Conservation (phyloP, 2,888 invertebrate species). For the Phaonia tiefii region DNA sequence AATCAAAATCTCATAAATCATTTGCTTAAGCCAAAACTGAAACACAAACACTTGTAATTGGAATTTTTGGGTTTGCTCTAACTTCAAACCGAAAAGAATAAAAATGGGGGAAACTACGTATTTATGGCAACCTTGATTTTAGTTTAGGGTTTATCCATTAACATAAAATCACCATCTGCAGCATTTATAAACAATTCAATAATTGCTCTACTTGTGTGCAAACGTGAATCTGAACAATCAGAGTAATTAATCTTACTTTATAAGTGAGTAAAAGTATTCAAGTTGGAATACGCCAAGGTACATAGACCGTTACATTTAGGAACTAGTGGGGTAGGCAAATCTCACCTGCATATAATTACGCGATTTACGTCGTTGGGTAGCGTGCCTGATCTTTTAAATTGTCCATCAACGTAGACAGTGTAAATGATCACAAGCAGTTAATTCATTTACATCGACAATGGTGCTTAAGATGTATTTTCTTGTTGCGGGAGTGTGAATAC, state of each 20-base stretch:
- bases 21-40: not conserved
- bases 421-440: too few relatives aligned
- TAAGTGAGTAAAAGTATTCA: not conserved
- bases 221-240: not conserved
- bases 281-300: not conserved
- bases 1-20: slow-evolving; percentile 14
- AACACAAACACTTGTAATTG: not conserved
- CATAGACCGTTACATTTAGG: not conserved
- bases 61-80: not conserved
- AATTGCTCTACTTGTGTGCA: not conserved
- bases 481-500: too few relatives aligned
- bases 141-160: slow-evolving; percentile 39
- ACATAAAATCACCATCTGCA: slow-evolving; percentile 16
- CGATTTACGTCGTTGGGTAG: not conserved
- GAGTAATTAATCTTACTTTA: not conserved
- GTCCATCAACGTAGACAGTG: too few relatives aligned
- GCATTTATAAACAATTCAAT: not conserved
- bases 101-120: slow-evolving; percentile 13
- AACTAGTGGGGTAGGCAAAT: too few relatives aligned
- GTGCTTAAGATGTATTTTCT: too few relatives aligned
- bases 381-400: too few relatives aligned
- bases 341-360: too few relatives aligned
- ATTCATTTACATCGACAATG: too few relatives aligned
- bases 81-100: slow-evolving; percentile 18
- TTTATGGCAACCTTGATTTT: slow-evolving; percentile 58